phyloP scores from a whole-genome alignment of 2,888 invertebrate genomes.

The Brachyopa scutellaris region DNA sequence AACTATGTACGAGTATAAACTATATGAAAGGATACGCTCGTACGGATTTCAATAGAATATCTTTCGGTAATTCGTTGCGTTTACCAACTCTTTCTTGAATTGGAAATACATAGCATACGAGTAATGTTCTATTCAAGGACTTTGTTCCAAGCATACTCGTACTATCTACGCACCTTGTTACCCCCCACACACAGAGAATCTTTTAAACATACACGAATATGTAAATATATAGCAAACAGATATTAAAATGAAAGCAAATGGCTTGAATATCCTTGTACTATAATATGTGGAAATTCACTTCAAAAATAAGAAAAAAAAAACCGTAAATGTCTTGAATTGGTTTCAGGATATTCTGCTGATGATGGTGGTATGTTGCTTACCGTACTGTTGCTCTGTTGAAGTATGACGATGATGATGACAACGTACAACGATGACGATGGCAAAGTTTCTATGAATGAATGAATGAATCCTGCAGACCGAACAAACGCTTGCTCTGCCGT shows the following conservation, averaged over 20 bases:
- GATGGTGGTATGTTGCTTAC: too few species aligned
- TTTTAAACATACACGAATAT: too few species aligned
- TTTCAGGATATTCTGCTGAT: constrained; percentile 4
- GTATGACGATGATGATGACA: neutral
- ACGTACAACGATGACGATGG: neutral
- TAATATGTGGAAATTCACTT: constrained; percentile 16
- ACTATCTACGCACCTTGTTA: constrained; percentile 25
- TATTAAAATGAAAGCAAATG: constrained; percentile 11
- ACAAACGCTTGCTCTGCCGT: constrained; percentile 4
- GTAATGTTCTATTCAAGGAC: constrained; percentile 19
- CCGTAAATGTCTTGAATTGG: constrained; percentile 1
- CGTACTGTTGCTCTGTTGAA: constrained; percentile 4
- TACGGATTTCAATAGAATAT: too few species aligned
- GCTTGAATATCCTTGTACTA: constrained; percentile 10
- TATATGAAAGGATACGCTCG: too few species aligned
- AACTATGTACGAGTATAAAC: too few species aligned
- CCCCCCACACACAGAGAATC: too few species aligned
- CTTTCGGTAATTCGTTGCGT: too few species aligned
- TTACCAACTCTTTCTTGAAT: too few species aligned
- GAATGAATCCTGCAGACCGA: constrained; percentile 10
- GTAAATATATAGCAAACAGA: neutral
- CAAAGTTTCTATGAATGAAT: too few species aligned
- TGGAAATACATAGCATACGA: too few species aligned
- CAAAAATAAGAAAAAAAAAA: neutral
- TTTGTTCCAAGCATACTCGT: neutral